Evolutionary conservation across 2,113 vertebrate genomes (phyloP).

Genomic region (Pluvianellus socialis): DNA sequence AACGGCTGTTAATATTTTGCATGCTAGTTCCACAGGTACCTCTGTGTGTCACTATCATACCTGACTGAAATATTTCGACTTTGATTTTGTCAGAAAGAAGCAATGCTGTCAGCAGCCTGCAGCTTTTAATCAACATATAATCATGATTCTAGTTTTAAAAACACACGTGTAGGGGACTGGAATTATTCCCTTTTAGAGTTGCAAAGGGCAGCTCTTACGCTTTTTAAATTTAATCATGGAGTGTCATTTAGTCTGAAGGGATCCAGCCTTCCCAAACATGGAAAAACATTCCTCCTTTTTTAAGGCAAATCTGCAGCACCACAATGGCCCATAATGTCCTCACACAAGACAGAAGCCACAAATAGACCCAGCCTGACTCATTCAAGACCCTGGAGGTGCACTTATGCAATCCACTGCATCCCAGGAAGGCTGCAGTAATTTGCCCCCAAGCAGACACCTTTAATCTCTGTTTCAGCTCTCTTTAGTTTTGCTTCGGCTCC

Average conservation of each 20-base stretch:
- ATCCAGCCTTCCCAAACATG: not conserved
- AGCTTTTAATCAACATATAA: not conserved
- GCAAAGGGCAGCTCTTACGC: not conserved
- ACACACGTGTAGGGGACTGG: not conserved
- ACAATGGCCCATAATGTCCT: not conserved
- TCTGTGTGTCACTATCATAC: not conserved
- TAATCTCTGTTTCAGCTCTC: not conserved
- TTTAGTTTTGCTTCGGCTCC: not conserved
- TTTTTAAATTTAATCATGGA: not conserved
- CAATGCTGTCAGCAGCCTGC: not conserved
- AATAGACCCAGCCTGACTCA: not conserved
- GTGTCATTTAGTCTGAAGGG: not conserved
- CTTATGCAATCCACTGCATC: not conserved
- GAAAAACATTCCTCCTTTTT: not conserved
- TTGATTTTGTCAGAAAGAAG: not conserved
- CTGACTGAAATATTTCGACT: not conserved
- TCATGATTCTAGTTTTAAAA: not conserved
- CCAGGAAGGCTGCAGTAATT: not conserved
- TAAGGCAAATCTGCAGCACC: not conserved
- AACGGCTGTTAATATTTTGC: not conserved
- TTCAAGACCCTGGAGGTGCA: not conserved
- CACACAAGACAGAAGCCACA: not conserved
- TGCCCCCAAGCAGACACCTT: not conserved
- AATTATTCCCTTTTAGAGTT: not conserved
- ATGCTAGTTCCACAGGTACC: not conserved